A percentile compares a stretch with the other conserved stretches of the same genome.
phyloP scores from a whole-genome alignment of 2,113 vertebrate species.

The Argyrosomus japonicus region DNA sequence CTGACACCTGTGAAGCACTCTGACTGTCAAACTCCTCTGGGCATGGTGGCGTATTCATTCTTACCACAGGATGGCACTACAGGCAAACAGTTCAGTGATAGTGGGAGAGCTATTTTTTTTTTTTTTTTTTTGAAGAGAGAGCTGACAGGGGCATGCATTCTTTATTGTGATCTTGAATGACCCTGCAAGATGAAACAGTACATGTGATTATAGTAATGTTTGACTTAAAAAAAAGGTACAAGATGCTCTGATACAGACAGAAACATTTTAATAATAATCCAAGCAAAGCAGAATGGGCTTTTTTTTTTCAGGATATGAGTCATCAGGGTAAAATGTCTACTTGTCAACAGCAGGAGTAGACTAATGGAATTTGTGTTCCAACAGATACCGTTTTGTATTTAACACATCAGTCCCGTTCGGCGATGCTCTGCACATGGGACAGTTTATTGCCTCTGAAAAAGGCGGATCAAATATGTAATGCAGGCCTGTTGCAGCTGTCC shows the following conservation, averaged over 20 bases:
- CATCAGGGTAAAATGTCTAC: constrained; percentile 26
- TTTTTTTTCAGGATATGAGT: constrained; percentile 16
- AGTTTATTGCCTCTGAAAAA: constrained; percentile 49
- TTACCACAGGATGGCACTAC: constrained; percentile 62
- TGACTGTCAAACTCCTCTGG: no score
- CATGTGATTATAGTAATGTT: neutral
- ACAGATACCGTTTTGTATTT: constrained; percentile 25
- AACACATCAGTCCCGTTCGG: constrained; percentile 11
- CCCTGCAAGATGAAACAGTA: neutral
- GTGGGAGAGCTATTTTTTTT: neutral
- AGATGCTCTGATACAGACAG: neutral
- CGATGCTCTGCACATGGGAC: constrained; percentile 29
- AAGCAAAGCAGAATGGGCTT: constrained; percentile 7
- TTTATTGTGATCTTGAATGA: constrained; percentile 23
- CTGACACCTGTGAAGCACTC: no score
- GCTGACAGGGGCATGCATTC: constrained; percentile 19
- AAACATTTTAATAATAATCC: constrained; percentile 25
- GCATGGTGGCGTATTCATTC: neutral
- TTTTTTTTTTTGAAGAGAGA: neutral
- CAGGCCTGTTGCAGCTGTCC: constrained; percentile 50
- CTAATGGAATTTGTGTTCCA: constrained; percentile 35
- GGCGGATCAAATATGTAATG: constrained; percentile 56
- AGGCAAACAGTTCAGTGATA: constrained; percentile 34
- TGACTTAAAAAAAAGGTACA: neutral
- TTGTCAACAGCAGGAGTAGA: constrained; percentile 27